Percentiles rank a stretch among this genome's conserved stretches.
Evolutionary conservation across 2,888 invertebrate species (phyloP).

Genomic region (Amitus sp.): DNA sequence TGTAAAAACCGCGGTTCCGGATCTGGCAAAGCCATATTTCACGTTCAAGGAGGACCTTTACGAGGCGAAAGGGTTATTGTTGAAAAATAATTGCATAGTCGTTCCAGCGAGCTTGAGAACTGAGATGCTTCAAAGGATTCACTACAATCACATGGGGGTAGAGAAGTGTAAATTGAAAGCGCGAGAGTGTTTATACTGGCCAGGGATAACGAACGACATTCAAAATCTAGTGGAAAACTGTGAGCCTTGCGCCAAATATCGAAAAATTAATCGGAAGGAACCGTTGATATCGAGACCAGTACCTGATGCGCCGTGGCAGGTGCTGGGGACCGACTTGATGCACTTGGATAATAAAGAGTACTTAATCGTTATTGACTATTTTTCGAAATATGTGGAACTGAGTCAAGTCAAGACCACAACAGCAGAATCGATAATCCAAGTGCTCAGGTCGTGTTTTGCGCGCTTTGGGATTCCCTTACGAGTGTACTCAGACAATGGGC

Average conservation of each 20-base stretch:
- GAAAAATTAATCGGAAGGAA: constrained; percentile 11
- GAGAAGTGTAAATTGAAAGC: constrained; percentile 31
- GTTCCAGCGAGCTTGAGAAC: constrained; percentile 20
- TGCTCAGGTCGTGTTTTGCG: neutral
- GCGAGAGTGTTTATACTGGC: constrained; percentile 30
- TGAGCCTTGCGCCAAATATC: constrained; percentile 17
- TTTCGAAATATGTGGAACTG: constrained; percentile 38
- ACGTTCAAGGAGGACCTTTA: constrained; percentile 15
- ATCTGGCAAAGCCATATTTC: constrained; percentile 15
- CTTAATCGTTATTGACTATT: constrained; percentile 17
- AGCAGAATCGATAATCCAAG: constrained; percentile 32
- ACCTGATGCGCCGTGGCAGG: constrained; percentile 12
- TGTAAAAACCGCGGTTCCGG: constrained; percentile 15
- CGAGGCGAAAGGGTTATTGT: constrained; percentile 17
- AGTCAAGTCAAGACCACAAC: constrained; percentile 16
- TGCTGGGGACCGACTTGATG: constrained; percentile 11
- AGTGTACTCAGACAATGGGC: constrained; percentile 1
- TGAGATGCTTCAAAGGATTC: constrained; percentile 24
- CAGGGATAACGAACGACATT: constrained; percentile 30
- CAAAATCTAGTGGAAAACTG: constrained; percentile 23
- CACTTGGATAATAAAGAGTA: constrained; percentile 7
- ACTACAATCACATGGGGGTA: constrained; percentile 30
- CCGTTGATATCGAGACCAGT: constrained; percentile 3
- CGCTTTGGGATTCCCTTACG: neutral
- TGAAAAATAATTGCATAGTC: constrained; percentile 18